A percentile compares a stretch with the other conserved stretches of the same genome.
Evolutionary conservation across 2,888 invertebrate genomes (phyloP).

Genomic region (Criorhina ranunculi): DNA sequence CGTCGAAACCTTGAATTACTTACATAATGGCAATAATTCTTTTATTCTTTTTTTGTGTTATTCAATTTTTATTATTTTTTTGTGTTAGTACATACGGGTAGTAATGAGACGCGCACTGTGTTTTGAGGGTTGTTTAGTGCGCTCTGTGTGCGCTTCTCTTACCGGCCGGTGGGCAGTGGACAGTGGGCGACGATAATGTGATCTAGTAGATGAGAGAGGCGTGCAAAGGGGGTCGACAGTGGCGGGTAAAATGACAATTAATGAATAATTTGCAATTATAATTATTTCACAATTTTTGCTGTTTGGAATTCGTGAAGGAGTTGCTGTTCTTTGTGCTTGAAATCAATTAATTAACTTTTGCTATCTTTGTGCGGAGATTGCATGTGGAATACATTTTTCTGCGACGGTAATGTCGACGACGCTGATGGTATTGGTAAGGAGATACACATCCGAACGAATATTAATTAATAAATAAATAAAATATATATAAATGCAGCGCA

Average conservation of each 20-base stretch:
- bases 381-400: constrained; percentile 47
- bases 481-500: constrained; percentile 58
- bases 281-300: constrained; percentile 56
- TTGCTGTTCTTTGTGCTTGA: constrained; percentile 61
- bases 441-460: constrained; percentile 56
- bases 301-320: constrained; percentile 54
- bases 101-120: constrained; percentile 21
- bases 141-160: neutral
- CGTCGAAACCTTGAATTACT: constrained; percentile 53
- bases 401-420: constrained; percentile 3
- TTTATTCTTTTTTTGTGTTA: constrained; percentile 24
- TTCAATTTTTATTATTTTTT: constrained; percentile 16
- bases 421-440: constrained; percentile 18
- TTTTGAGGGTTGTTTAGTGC: neutral
- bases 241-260: constrained; percentile 37
- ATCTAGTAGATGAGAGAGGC: neutral
- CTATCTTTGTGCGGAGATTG: constrained; percentile 68
- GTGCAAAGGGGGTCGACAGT: neutral
- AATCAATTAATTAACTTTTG: constrained; percentile 72
- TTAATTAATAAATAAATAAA: constrained; percentile 65
- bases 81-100: constrained; percentile 2
- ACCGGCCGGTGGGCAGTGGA: constrained; percentile 28
- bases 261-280: constrained; percentile 65
- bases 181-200: neutral
- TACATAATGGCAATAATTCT: constrained; percentile 41